Percentiles rank a stretch among this genome's conserved stretches.
Conservation (phyloP, 2,888 invertebrate species). For the Dicranocentrus wangi region DNA sequence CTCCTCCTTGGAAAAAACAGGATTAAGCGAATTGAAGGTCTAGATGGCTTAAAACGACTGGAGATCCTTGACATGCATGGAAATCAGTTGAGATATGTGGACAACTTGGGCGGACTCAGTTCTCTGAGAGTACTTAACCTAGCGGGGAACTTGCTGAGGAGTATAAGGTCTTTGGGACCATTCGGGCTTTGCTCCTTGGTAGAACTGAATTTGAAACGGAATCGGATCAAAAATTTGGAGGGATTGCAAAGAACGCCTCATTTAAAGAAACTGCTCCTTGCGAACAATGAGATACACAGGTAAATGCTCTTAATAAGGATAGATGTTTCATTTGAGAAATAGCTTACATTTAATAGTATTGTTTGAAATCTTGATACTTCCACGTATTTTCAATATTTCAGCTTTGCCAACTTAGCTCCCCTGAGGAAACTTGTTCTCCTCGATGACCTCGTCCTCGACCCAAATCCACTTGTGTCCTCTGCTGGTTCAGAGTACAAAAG, state of each 20-base stretch:
- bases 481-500: constrained; percentile 57
- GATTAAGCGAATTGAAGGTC: constrained; percentile 86
- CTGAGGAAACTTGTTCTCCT: constrained; percentile 69
- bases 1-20: constrained; percentile 93
- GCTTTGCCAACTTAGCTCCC: constrained; percentile 70
- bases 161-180: constrained; percentile 85
- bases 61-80: constrained; percentile 95
- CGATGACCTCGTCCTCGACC: constrained; percentile 70
- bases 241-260: constrained; percentile 87
- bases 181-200: constrained; percentile 85
- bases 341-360: too few species aligned
- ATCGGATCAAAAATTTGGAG: constrained; percentile 85
- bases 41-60: constrained; percentile 83
- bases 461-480: constrained; percentile 67
- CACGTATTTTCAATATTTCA: too few species aligned
- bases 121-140: constrained; percentile 92
- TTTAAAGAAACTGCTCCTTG: constrained; percentile 86
- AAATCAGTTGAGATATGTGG: constrained; percentile 86
- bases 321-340: too few species aligned
- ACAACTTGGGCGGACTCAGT: constrained; percentile 81
- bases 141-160: constrained; percentile 91
- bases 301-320: too few species aligned
- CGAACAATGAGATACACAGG: constrained; percentile 86
- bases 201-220: constrained; percentile 91
- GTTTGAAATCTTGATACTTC: too few species aligned